Conservation (phyloP, 2,113 vertebrate genomes). For the Seriola quinqueradiata region DNA sequence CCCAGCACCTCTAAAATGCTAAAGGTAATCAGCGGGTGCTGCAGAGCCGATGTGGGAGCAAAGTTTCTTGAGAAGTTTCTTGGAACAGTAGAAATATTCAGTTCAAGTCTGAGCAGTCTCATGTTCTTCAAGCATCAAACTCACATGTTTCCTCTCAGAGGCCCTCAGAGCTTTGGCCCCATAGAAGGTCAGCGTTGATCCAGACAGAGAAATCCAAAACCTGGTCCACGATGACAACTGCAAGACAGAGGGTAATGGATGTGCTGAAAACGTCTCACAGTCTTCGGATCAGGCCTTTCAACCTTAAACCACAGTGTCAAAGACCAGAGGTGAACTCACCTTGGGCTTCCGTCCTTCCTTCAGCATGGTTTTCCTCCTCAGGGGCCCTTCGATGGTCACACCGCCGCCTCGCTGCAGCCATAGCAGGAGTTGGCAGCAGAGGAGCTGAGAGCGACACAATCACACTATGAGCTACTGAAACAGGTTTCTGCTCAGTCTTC, state of each 20-base stretch:
- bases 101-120: neutral
- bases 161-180: constrained; percentile 94
- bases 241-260: neutral
- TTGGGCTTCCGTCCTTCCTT: constrained; percentile 96
- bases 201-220: constrained; percentile 93
- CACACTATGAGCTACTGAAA: neutral
- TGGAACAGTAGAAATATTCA: neutral
- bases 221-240: constrained; percentile 84
- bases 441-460: constrained; percentile 77
- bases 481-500: neutral
- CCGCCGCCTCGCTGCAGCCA: constrained; percentile 83
- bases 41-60: too few species aligned
- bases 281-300: neutral
- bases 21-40: too few species aligned
- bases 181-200: constrained; percentile 92
- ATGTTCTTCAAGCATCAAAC: constrained; percentile 46
- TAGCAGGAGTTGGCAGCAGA: constrained; percentile 86
- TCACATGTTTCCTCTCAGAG: constrained; percentile 94
- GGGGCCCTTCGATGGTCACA: constrained; percentile 91
- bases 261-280: neutral
- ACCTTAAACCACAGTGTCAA: constrained; percentile 1
- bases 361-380: constrained; percentile 92
- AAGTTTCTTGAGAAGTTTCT: too few species aligned
- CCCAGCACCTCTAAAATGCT: too few species aligned
- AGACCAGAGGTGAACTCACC: constrained; percentile 72